Conservation (phyloP, 2,113 vertebrate genomes). For the Seriola dumerili region DNA sequence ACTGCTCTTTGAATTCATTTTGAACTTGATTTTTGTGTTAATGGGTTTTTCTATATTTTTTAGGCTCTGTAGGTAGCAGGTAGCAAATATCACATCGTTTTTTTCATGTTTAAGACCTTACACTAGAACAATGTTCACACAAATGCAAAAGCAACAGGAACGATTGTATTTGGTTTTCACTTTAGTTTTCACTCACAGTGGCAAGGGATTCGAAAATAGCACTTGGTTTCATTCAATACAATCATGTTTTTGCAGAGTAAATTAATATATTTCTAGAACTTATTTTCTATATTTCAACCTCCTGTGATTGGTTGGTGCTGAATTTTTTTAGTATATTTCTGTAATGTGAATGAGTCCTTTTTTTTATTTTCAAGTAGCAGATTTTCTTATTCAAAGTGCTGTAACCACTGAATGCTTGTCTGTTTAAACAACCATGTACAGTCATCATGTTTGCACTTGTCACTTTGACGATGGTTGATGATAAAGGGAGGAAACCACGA, state of each 20-base stretch:
- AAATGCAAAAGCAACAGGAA: slow-evolving; percentile 14
- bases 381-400: slow-evolving; percentile 45
- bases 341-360: slow-evolving; percentile 36
- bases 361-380: slow-evolving; percentile 39
- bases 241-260: slow-evolving; percentile 42
- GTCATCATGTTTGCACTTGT: slow-evolving; percentile 72
- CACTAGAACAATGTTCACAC: slow-evolving; percentile 9
- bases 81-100: slow-evolving; percentile 5
- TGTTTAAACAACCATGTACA: slow-evolving; percentile 14
- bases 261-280: slow-evolving; percentile 67
- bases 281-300: slow-evolving; percentile 45
- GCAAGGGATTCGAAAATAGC: slow-evolving; percentile 8
- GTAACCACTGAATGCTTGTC: slow-evolving; percentile 15
- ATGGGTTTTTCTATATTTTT: background rate
- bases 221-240: slow-evolving; percentile 32
- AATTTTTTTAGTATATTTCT: slow-evolving; percentile 24
- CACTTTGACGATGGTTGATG: slow-evolving; percentile 71
- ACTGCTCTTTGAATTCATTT: slow-evolving; percentile 2
- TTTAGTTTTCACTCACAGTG: slow-evolving; percentile 12
- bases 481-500: slow-evolving; percentile 22
- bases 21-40: background rate
- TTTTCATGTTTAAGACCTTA: background rate
- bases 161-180: slow-evolving; percentile 13
- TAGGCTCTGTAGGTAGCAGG: background rate
- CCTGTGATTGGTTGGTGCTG: slow-evolving; percentile 56